Evolutionary conservation across 2,888 invertebrate species (phyloP).

Genomic region (Plagiodera versicolora): DNA sequence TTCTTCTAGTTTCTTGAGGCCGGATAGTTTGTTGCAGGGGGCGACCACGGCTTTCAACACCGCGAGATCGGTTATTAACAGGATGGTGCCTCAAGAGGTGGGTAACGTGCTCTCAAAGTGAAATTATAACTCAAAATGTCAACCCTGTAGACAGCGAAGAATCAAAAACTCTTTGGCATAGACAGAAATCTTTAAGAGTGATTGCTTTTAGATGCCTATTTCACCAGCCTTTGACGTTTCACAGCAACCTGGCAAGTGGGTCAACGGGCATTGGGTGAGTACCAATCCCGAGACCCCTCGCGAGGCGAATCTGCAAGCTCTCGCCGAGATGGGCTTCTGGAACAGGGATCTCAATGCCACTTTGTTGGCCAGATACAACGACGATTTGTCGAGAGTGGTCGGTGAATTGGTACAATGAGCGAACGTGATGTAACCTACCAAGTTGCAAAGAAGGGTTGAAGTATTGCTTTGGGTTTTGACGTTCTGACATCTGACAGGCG

Average conservation of each 20-base stretch:
- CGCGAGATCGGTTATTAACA: conserved; percentile 53
- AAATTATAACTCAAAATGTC: background rate
- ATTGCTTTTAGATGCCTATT: conserved; percentile 1
- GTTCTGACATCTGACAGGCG: too few species aligned
- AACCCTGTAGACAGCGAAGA: too few species aligned
- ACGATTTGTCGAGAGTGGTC: conserved; percentile 52
- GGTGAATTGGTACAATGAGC: conserved; percentile 49
- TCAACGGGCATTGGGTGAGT: conserved; percentile 49
- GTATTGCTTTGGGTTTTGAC: too few species aligned
- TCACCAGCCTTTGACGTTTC: conserved; percentile 13
- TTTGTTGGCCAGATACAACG: conserved; percentile 51
- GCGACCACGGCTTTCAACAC: conserved; percentile 55
- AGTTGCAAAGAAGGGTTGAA: too few species aligned
- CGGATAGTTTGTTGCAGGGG: conserved; percentile 52
- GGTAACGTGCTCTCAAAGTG: conserved; percentile 26
- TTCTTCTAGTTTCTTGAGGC: background rate
- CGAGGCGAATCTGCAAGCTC: conserved; percentile 47
- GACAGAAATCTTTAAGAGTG: too few species aligned
- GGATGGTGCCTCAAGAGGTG: conserved; percentile 47
- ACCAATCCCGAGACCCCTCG: conserved; percentile 43
- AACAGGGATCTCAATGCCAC: conserved; percentile 52
- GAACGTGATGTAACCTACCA: background rate
- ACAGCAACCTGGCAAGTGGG: conserved; percentile 45
- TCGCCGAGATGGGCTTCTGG: conserved; percentile 55
- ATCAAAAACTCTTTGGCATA: too few species aligned